Evolutionary conservation across 2,113 vertebrate species (phyloP).

Genomic region (Pterocles burchelli): DNA sequence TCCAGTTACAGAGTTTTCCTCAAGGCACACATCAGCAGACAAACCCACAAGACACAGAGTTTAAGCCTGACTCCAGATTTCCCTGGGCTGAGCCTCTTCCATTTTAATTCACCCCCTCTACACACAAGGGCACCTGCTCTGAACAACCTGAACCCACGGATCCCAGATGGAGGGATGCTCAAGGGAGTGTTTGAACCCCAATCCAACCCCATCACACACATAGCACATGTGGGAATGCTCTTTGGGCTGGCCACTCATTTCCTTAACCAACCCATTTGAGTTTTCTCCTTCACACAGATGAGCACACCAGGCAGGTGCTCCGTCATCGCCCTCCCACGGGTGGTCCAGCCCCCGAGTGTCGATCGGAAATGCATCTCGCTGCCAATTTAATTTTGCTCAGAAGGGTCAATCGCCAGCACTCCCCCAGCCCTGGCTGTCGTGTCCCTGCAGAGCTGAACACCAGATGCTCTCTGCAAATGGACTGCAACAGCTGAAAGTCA

Average conservation of each 20-base stretch:
- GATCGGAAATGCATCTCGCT: neutral
- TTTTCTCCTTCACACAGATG: neutral
- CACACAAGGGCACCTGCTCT: neutral
- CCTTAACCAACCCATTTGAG: neutral
- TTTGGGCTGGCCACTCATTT: neutral
- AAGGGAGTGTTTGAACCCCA: neutral
- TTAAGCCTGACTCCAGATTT: neutral
- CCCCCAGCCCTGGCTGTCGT: neutral
- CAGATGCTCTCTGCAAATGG: neutral
- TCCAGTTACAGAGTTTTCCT: neutral
- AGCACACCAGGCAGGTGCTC: neutral
- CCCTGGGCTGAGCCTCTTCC: neutral
- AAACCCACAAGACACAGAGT: neutral
- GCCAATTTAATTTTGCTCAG: neutral
- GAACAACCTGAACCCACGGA: neutral
- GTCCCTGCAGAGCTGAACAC: neutral
- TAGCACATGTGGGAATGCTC: fast-evolving
- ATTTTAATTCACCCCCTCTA: neutral
- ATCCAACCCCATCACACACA: fast-evolving
- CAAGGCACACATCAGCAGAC: fast-evolving
- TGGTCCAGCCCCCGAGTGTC: neutral
- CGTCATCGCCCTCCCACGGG: neutral
- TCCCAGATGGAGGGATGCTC: neutral
- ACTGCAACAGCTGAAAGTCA: neutral
- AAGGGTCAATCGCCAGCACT: neutral